Evolutionary conservation across 1,140 invertebrate genomes (phyloP), one percentile per base, ranked within the genome.

Genomic region (Drosophila nannoptera): DNA sequence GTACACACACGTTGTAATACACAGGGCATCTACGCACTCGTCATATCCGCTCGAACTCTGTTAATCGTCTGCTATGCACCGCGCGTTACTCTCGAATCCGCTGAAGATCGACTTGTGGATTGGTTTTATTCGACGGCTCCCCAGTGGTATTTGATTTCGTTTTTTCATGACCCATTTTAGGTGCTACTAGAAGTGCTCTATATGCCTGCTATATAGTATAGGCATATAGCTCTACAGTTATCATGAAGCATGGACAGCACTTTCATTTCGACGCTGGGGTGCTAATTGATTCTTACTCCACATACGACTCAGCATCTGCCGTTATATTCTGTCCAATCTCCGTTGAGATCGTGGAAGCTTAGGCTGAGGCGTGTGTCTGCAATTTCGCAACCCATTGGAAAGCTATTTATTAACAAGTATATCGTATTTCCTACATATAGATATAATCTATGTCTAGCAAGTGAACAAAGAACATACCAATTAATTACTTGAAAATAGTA

Each of bases 201-300:
- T 65, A 81, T 87, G 68, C 61, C 58, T 6, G 6, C 16, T 36
- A 50, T 50, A 52, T 31, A 46, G 33, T 9, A 14, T 40, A 56
- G n/a, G 35, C 32, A 33, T 22, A 16, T 65, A 56, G 45, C 33
- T 43, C 2, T 54, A 31, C 7, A 16, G 5, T 46, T 14, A 31
- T 7, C n/a, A 11, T 36, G 12, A 6, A 9, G 33, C 53, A 9
- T 69, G 54, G 38, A 60, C 81, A 84, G 81, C 81, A 86, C 81
- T 86, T 86, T 86, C 81, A 86, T 86, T 86, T 86, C 68, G 40
- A 43, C 12, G 82, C 43, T 69, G 45, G 65, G 74, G 82, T 86
- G 81, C 60, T 86, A 86, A 86, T 86, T 52, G 75, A 70, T 77
- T 86, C 77, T 86, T 86, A 86, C 71, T 86, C 81, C 81, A 86